Evolutionary conservation across 2,888 invertebrate genomes (phyloP), one percentile per base, ranked within the genome.

Genomic region (Rhopalosiphum nymphaeae): DNA sequence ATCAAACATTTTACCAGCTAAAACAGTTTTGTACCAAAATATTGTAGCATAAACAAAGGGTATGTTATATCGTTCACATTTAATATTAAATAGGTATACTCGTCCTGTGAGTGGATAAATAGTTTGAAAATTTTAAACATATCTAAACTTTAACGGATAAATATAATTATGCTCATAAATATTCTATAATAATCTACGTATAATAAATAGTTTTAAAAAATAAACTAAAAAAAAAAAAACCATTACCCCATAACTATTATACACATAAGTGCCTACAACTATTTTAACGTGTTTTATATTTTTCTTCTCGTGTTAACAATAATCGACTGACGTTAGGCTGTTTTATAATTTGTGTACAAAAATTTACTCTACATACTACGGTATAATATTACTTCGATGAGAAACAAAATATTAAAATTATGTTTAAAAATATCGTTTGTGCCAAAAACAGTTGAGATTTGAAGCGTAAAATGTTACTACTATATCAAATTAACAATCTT

Each of bases 221-320:
- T 21, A 87, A 29, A n/a, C 29, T 3, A 29, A 11, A 42, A 21
- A 84, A 42, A 13, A 46, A 46, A 46, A 49, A n/a, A 86, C 29
- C 5, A 16, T 16, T 4, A 21, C 0, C 49, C 11, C n/a, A 16
- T 49, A 36, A 16, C 53, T 49, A 36, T 87, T 36, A n/a, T 36
- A 87, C 7, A 25, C 5, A 46, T n/a, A 86, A 0, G 1, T 49
- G 2, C 49, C 16, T 49, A 16, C 13, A 53, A n/a, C 21, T 9
- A 42, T 78, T 36, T 78, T 78, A 21, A 78, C 16, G 36, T 36
- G 67, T 36, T n/a, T 53, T n/a, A 36, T 11, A 11, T 53, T 53
- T 88, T 56, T 36, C n/a, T 88, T 53, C n/a, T 88, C 10, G 42
- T 56, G 53, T 88, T n/a, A 36, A 88, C 56, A 88, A 56, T 88